A percentile compares a stretch with the other conserved stretches of the same genome.
Evolutionary conservation across 1,140 invertebrate species (phyloP).

Genomic region (Drosophila micromelanica): DNA sequence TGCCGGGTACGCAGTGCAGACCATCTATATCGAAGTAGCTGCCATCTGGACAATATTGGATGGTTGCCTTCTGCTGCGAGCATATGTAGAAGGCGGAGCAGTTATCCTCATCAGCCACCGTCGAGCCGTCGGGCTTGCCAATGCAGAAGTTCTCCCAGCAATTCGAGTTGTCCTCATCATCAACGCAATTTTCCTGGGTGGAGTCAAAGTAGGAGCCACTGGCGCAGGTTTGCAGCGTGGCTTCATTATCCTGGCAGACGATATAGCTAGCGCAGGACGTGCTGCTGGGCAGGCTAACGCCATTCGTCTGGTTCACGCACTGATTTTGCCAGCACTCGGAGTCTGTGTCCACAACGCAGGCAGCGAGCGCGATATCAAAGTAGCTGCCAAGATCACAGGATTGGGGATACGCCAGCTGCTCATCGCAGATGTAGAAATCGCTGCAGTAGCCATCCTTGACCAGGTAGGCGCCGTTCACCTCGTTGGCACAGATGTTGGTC

Average conservation of each 20-base stretch:
- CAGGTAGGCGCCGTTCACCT: conserved; percentile 60
- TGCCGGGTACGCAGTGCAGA: conserved; percentile 45
- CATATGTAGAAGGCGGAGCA: conserved; percentile 58
- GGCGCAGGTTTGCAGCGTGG: conserved; percentile 43
- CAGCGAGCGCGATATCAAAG: conserved; percentile 39
- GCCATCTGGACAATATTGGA: conserved; percentile 34
- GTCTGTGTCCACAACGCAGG: conserved; percentile 49
- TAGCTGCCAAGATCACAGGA: conserved; percentile 51
- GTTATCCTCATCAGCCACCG: conserved; percentile 31
- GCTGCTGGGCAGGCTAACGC: conserved; percentile 7
- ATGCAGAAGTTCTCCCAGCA: conserved; percentile 72
- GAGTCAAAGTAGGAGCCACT: conserved; percentile 56
- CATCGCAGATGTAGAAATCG: conserved; percentile 64
- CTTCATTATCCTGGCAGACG: conserved; percentile 36
- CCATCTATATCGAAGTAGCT: conserved; percentile 24
- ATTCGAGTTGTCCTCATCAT: conserved; percentile 34
- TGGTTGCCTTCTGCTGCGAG: conserved; percentile 16
- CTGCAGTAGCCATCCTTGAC: conserved; percentile 48
- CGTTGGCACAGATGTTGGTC: conserved; percentile 53
- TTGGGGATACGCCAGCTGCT: conserved; percentile 65
- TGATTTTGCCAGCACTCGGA: conserved; percentile 60
- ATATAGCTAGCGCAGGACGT: conserved; percentile 51
- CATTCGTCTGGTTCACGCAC: conserved; percentile 40
- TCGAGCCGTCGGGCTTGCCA: conserved; percentile 32
- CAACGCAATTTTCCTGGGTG: not conserved